Evolutionary conservation across 2,113 vertebrate species (phyloP).

Genomic region (Siphamia tubifer): DNA sequence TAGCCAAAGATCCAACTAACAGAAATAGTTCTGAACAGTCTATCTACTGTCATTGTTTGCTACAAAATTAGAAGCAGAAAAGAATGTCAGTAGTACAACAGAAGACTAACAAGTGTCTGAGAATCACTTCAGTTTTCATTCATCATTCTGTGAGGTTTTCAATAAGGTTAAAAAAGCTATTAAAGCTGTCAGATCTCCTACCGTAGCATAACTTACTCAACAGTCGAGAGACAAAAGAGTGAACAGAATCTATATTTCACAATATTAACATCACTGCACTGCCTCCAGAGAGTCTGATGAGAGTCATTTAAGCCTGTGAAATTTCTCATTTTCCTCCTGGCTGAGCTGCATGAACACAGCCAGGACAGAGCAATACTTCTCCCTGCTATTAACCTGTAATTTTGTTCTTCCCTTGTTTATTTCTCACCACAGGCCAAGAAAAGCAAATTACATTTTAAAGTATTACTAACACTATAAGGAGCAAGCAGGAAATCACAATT

Average conservation of each 20-base stretch:
- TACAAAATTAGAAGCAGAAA: neutral
- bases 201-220: slow-evolving; percentile 14
- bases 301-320: slow-evolving; percentile 67
- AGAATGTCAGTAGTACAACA: neutral
- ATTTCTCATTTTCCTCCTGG: slow-evolving; percentile 79
- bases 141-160: neutral
- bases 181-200: neutral
- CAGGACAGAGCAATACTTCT: slow-evolving; percentile 48
- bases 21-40: neutral
- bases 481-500: neutral
- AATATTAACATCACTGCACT: slow-evolving; percentile 50
- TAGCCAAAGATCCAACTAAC: no score
- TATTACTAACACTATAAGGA: neutral
- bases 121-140: slow-evolving; percentile 14
- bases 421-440: slow-evolving; percentile 15
- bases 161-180: slow-evolving; percentile 1
- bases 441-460: slow-evolving; percentile 9
- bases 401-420: slow-evolving; percentile 60
- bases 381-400: slow-evolving; percentile 61
- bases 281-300: slow-evolving; percentile 54
- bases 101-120: neutral
- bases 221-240: slow-evolving; percentile 27
- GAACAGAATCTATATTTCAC: slow-evolving; percentile 37
- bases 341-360: slow-evolving; percentile 58
- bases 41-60: neutral